Evolutionary conservation across 2,888 invertebrate genomes (phyloP).

Genomic region (Bellardia pandia): DNA sequence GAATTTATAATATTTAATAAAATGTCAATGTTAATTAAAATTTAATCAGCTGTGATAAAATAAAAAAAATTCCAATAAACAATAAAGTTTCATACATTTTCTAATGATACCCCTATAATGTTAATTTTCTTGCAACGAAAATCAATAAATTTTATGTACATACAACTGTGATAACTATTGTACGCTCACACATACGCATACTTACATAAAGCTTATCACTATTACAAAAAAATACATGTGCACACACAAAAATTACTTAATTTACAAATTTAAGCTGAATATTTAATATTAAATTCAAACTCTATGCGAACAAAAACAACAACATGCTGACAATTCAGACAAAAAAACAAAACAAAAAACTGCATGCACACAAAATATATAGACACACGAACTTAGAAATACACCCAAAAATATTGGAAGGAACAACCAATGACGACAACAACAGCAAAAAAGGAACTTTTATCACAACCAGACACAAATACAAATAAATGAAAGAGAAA

Average conservation of each 20-base stretch:
- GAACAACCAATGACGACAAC: slow-evolving; percentile 18
- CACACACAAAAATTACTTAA: slow-evolving; percentile 32
- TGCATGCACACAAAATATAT: slow-evolving; percentile 7
- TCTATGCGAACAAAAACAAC: slow-evolving; percentile 23
- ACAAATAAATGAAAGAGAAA: slow-evolving; percentile 72
- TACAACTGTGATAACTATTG: slow-evolving; percentile 18
- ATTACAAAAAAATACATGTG: neutral
- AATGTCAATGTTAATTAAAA: no score
- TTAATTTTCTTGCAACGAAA: slow-evolving; percentile 9
- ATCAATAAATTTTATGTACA: slow-evolving; percentile 26
- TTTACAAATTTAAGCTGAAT: slow-evolving; percentile 42
- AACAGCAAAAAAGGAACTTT: slow-evolving; percentile 57
- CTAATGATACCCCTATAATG: neutral
- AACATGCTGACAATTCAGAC: slow-evolving; percentile 49
- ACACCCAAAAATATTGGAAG: slow-evolving; percentile 57
- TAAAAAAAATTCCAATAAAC: neutral
- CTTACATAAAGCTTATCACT: slow-evolving; percentile 5
- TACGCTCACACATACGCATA: neutral
- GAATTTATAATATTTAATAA: no score
- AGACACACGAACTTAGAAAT: neutral
- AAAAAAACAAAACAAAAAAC: slow-evolving; percentile 5
- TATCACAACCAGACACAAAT: slow-evolving; percentile 64
- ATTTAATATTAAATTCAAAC: slow-evolving; percentile 51
- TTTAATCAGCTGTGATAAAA: no score
- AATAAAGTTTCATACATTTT: neutral